Conservation (phyloP, 2,888 invertebrate genomes). For the Conchocele bisecta region DNA sequence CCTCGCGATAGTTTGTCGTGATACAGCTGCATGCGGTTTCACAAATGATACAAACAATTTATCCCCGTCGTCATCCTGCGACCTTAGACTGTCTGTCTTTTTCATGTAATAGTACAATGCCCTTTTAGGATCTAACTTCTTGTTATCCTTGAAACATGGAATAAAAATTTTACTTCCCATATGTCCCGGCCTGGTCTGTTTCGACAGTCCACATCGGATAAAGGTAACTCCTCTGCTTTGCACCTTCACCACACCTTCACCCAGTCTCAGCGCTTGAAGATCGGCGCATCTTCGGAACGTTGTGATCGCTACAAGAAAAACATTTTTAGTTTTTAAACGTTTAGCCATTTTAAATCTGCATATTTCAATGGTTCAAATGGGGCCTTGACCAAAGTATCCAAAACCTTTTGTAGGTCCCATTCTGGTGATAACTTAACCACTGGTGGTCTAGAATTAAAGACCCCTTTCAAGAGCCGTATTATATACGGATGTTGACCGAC, state of each 20-base stretch:
- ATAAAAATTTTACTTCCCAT: constrained; percentile 11
- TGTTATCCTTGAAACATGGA: constrained; percentile 31
- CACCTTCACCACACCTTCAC: constrained; percentile 26
- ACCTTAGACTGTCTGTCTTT: constrained; percentile 28
- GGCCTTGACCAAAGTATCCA: constrained; percentile 11
- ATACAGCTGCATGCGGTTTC: no score
- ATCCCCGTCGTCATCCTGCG: no score
- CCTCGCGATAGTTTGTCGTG: constrained; percentile 22
- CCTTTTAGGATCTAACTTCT: constrained; percentile 33
- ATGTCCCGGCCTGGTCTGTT: constrained; percentile 34
- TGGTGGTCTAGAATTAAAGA: constrained; percentile 48
- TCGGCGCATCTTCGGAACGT: constrained; percentile 37
- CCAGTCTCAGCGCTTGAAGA: constrained; percentile 28
- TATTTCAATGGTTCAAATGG: constrained; percentile 50
- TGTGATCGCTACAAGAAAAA: constrained; percentile 36
- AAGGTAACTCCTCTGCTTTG: constrained; percentile 32
- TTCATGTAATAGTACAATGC: constrained; percentile 25
- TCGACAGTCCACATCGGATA: constrained; percentile 22
- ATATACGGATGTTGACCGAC: constrained; percentile 52
- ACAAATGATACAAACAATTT: no score
- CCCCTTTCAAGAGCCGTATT: constrained; percentile 30
- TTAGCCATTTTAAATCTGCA: constrained; percentile 12
- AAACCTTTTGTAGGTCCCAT: constrained; percentile 41
- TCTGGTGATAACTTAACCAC: constrained; percentile 26
- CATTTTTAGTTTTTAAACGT: constrained; percentile 30